phyloP scores from a whole-genome alignment of 2,797 vertebrate genomes.

The Graptemys geographica region DNA sequence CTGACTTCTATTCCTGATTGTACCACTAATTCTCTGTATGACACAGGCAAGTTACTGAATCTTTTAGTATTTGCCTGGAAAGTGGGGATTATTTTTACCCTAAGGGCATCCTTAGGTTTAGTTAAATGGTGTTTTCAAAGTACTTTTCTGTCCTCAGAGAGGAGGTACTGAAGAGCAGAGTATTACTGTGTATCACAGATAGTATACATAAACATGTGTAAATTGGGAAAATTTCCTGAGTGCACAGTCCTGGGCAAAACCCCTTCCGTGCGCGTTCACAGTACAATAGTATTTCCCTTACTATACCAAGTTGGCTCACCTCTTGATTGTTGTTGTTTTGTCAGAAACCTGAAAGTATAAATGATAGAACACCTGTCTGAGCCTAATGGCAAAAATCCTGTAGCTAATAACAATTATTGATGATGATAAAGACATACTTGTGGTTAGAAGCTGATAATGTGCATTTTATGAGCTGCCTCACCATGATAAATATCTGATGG shows the following conservation, averaged over 20 bases:
- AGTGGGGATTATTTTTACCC: constrained; percentile 48
- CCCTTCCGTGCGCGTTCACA: constrained; percentile 12
- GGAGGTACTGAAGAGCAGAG: background rate
- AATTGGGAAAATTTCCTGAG: background rate
- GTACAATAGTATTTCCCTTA: background rate
- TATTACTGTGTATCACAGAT: background rate
- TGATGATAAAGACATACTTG: background rate
- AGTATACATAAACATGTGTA: background rate
- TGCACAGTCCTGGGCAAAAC: constrained; percentile 15
- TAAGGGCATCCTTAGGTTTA: constrained; percentile 41
- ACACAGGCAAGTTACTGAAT: constrained; percentile 44
- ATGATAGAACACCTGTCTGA: background rate
- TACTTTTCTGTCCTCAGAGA: background rate
- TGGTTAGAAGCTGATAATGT: background rate
- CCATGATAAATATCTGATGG: constrained; percentile 5
- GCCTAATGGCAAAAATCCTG: background rate
- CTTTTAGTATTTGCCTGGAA: constrained; percentile 39
- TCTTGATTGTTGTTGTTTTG: background rate
- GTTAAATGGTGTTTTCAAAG: constrained; percentile 53
- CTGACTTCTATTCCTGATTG: background rate
- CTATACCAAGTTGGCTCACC: background rate
- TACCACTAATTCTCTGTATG: constrained; percentile 39
- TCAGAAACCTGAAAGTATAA: background rate
- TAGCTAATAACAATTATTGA: background rate
- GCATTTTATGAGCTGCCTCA: constrained; percentile 15